These are phyloP conservation scores for Ailurus styani DNA, from an alignment of 2,113 vertebrate genomes.

Conservation along the genomic window DNA sequence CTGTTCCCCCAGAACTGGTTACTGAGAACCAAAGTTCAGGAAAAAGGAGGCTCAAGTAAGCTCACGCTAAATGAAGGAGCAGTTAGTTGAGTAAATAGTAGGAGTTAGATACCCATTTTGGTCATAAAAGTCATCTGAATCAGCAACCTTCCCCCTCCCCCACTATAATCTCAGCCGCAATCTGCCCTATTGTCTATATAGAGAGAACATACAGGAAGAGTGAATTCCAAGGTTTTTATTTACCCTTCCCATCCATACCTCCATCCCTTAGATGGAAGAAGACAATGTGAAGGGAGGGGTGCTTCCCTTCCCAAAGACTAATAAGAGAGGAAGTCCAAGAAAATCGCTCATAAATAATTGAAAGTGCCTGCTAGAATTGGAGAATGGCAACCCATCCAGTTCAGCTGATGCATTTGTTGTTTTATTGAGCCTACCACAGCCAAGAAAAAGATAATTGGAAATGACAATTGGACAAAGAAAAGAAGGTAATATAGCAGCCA, in stretches of 20 bases:
- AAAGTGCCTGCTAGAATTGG: not conserved
- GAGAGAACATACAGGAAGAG: not conserved
- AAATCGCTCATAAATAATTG: not conserved
- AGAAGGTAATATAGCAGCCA: not conserved
- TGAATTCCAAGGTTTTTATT: not conserved
- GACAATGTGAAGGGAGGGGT: not conserved
- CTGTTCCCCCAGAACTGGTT: not conserved
- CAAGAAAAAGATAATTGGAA: conserved; percentile 21
- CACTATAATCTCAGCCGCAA: not conserved
- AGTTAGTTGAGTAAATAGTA: conserved; percentile 25
- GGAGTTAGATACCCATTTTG: not conserved
- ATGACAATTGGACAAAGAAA: not conserved
- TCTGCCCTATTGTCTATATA: not conserved
- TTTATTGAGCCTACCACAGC: not conserved
- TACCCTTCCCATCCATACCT: too few species aligned
- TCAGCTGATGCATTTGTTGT: not conserved
- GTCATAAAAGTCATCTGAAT: conserved; percentile 4
- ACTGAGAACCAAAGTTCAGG: not conserved
- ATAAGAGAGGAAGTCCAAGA: not conserved
- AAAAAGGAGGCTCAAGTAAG: not conserved
- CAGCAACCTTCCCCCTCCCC: not conserved
- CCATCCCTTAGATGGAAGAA: not conserved
- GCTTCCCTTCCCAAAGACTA: not conserved
- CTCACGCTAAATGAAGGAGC: conserved; percentile 9
- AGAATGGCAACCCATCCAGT: not conserved